These are phyloP conservation scores for Nannobrachium achirus DNA, from an alignment of 2,113 vertebrate species.

Conservation along the genomic window DNA sequence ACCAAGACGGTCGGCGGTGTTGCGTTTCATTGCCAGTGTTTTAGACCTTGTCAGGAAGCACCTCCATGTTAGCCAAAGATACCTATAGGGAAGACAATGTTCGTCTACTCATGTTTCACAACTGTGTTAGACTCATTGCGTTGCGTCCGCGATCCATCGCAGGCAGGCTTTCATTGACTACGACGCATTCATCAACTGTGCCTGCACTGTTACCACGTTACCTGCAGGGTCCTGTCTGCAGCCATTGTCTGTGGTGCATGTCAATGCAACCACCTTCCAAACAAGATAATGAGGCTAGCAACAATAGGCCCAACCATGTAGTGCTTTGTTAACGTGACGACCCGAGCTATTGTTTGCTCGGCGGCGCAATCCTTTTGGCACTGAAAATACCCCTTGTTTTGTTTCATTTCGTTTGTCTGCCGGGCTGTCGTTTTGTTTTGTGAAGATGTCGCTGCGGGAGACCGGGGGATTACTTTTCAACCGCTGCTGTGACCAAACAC, in stretches of 20 bases:
- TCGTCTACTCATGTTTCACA: conserved; percentile 59
- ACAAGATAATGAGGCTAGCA: conserved; percentile 23
- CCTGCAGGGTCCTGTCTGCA: conserved; percentile 57
- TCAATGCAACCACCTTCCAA: conserved; percentile 15
- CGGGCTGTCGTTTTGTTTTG: conserved; percentile 23
- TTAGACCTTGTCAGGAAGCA: conserved; percentile 24
- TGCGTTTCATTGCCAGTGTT: conserved; percentile 43
- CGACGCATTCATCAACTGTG: conserved; percentile 45
- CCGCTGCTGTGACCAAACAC: conserved; percentile 3
- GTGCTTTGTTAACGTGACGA: conserved; percentile 13
- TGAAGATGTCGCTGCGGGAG: conserved; percentile 31
- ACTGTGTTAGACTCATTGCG: conserved; percentile 8
- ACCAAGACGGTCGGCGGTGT: conserved; percentile 17
- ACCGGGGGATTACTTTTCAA: conserved; percentile 39
- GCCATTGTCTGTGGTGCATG: conserved; percentile 42
- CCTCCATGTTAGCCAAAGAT: not conserved
- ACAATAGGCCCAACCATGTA: conserved; percentile 21
- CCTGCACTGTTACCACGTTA: conserved; percentile 15
- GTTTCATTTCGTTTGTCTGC: conserved; percentile 21
- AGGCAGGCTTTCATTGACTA: conserved; percentile 3
- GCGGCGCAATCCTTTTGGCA: conserved; percentile 9
- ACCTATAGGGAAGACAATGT: conserved; percentile 15
- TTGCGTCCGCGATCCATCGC: conserved; percentile 20
- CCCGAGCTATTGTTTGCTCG: conserved; percentile 30
- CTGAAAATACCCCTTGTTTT: conserved; percentile 23